Evolutionary conservation across 2,113 vertebrate genomes (phyloP).

Genomic region (Pseudopipra pipra): DNA sequence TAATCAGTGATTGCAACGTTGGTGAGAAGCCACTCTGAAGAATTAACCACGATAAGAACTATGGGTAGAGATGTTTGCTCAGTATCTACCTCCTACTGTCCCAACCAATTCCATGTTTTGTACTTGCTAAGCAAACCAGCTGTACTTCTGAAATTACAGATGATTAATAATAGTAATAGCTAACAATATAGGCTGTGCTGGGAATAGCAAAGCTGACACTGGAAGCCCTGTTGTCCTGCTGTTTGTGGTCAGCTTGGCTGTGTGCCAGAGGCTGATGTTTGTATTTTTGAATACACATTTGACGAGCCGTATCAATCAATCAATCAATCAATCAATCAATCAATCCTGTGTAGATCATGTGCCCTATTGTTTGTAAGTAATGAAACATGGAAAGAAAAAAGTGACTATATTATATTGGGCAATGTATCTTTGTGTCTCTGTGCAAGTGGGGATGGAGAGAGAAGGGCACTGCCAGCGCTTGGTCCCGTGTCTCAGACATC

Average conservation of each 20-base stretch:
- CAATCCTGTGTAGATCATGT: background rate
- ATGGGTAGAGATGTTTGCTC: background rate
- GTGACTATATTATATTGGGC: background rate
- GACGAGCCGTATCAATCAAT: background rate
- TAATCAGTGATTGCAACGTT: background rate
- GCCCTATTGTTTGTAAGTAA: background rate
- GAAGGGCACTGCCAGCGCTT: background rate
- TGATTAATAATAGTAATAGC: background rate
- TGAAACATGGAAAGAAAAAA: background rate
- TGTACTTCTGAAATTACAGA: background rate
- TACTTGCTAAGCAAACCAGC: background rate
- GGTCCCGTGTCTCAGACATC: too few species aligned
- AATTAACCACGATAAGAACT: background rate
- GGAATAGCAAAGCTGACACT: background rate
- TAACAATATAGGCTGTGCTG: background rate
- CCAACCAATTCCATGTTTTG: background rate
- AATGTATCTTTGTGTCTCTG: background rate
- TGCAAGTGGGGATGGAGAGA: background rate
- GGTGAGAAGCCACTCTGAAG: background rate
- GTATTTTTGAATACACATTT: background rate
- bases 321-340: background rate
- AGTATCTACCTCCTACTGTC: background rate
- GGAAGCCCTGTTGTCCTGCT: background rate
- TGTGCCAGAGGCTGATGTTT: background rate
- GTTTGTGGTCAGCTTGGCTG: background rate